A percentile compares a stretch with the other conserved stretches of the same genome.
Conservation (phyloP, 1,140 invertebrate genomes). For the Pemphigus obesinymphae region DNA sequence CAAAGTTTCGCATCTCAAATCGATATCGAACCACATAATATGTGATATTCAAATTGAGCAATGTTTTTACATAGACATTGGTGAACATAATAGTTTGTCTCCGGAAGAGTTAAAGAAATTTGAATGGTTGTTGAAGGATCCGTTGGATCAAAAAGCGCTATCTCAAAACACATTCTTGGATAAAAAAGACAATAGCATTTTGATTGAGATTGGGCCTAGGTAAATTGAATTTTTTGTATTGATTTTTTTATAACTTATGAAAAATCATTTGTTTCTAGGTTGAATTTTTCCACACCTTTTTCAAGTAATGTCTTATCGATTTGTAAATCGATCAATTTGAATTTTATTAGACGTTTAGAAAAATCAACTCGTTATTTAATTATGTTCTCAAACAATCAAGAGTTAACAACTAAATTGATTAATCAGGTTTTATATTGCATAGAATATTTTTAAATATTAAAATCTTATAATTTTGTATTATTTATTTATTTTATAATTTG, state of each 20-base stretch:
- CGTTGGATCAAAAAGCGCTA: conserved; percentile 56
- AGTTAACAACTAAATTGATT: neutral
- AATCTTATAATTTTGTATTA: too few relatives aligned
- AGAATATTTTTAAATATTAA: neutral
- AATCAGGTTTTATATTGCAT: conserved; percentile 16
- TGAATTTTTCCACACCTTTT: conserved; percentile 90
- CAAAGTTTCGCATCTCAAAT: neutral
- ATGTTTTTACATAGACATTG: conserved; percentile 25
- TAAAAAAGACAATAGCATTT: conserved; percentile 52
- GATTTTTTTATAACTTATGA: neutral
- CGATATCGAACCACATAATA: conserved; percentile 3
- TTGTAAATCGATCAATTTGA: conserved; percentile 73
- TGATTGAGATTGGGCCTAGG: conserved; percentile 77
- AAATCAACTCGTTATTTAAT: conserved; percentile 73
- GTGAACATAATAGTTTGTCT: conserved; percentile 35
- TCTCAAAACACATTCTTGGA: conserved; percentile 51
- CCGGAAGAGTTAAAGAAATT: conserved; percentile 58
- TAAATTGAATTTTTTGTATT: conserved; percentile 49
- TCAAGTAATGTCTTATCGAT: conserved; percentile 94
- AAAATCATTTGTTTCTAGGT: conserved; percentile 54
- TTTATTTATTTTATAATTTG: neutral
- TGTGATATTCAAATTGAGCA: neutral
- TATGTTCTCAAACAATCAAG: conserved; percentile 50
- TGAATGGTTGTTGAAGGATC: conserved; percentile 66
- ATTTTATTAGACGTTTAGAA: conserved; percentile 73